These are phyloP conservation scores for Nerophis ophidion DNA, from an alignment of 2,113 vertebrate species.

Conservation along the genomic window DNA sequence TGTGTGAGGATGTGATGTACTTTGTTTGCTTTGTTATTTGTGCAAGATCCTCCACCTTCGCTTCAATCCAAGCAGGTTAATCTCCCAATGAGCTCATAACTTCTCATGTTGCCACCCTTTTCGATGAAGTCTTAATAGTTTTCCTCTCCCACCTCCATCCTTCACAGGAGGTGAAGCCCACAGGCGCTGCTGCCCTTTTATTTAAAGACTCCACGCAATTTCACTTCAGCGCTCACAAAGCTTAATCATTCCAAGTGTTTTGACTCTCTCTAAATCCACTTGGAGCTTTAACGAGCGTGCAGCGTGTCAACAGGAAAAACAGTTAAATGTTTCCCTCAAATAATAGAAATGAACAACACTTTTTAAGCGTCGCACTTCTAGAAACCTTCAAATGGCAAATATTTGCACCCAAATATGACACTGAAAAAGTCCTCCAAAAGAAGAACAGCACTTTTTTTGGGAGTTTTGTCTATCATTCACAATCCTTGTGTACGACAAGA, in stretches of 20 bases:
- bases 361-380: neutral
- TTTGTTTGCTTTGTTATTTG: too few species aligned
- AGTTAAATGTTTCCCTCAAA: neutral
- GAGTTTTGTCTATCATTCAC: too few species aligned
- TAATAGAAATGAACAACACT: neutral
- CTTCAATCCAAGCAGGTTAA: too few species aligned
- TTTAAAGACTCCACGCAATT: conserved; percentile 10
- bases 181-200: conserved; percentile 20
- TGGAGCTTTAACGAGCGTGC: conserved; percentile 18
- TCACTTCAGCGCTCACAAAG: neutral
- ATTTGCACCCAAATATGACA: too few species aligned
- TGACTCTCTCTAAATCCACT: conserved; percentile 16
- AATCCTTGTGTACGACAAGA: too few species aligned
- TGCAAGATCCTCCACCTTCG: too few species aligned
- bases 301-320: neutral
- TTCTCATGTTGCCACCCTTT: neutral
- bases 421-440: too few species aligned
- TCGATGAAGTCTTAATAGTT: conserved; percentile 6
- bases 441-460: too few species aligned
- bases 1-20: too few species aligned
- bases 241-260: conserved; percentile 48
- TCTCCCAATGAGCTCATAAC: neutral
- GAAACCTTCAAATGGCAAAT: too few species aligned
- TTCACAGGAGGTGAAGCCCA: conserved; percentile 30
- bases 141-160: conserved; percentile 34